Percentiles rank a stretch among this genome's conserved stretches.
These are phyloP conservation scores for Callosobruchus maculatus DNA, from an alignment of 2,888 invertebrate genomes.

Conservation along the genomic window DNA sequence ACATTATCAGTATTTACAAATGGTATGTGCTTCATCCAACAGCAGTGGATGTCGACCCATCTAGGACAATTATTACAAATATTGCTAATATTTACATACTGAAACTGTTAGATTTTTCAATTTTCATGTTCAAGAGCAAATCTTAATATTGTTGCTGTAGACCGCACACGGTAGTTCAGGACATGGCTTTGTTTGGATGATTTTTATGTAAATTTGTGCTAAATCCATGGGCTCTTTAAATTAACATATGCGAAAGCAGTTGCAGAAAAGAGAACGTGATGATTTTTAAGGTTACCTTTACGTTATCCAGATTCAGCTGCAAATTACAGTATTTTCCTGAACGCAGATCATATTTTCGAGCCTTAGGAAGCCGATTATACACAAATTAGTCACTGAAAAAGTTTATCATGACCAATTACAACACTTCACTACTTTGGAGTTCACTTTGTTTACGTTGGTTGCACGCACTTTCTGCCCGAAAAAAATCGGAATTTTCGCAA, in stretches of 20 bases:
- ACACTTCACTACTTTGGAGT: neutral
- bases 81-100: neutral
- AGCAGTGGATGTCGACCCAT: neutral
- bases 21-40: neutral
- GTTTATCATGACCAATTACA: neutral
- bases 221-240: neutral
- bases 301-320: neutral
- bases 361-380: neutral
- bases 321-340: neutral
- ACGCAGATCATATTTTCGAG: neutral
- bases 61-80: neutral
- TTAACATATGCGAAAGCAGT: constrained; percentile 1
- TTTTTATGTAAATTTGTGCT: neutral
- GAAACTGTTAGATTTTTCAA: neutral
- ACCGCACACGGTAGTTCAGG: neutral
- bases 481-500: neutral
- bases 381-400: neutral
- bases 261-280: neutral
- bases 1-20: neutral
- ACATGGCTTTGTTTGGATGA: neutral
- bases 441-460: neutral
- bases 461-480: neutral
- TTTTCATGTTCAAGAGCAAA: too few species aligned
- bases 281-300: constrained; percentile 1
- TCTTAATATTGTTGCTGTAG: neutral